A percentile compares a stretch with the other conserved stretches of the same genome.
These are phyloP conservation scores for Lytechinus pictus DNA, from an alignment of 35 echinoderm and acorn worm genomes.

Conservation along the genomic window DNA sequence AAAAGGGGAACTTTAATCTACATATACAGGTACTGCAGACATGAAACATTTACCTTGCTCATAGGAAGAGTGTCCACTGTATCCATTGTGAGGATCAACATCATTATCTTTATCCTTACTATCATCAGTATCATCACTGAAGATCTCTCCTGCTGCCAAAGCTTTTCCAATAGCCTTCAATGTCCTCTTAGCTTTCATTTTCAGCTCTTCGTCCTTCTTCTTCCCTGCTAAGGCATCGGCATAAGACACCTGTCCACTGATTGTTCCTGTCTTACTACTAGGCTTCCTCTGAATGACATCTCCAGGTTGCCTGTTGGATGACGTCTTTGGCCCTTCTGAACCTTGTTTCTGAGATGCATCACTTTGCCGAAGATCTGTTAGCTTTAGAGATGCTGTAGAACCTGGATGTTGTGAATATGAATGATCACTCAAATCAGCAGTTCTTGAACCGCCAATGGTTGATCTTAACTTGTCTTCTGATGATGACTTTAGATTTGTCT, in stretches of 20 bases:
- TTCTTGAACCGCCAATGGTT: background rate
- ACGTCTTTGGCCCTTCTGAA: background rate
- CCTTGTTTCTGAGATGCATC: background rate
- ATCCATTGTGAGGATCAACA: background rate
- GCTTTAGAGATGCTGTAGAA: background rate
- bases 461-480: background rate
- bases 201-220: conserved; percentile 18
- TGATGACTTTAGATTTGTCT: background rate
- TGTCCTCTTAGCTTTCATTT: conserved; percentile 7
- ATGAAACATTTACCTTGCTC: background rate
- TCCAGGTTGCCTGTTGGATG: background rate
- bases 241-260: background rate
- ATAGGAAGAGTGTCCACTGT: background rate
- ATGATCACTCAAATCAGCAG: background rate
- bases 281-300: background rate
- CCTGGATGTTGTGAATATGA: background rate
- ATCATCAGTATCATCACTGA: background rate
- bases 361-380: background rate
- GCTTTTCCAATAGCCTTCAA: conserved; percentile 15
- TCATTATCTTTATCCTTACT: background rate
- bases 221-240: background rate
- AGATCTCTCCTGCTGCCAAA: background rate
- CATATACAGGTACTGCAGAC: background rate
- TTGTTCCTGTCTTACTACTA: background rate
- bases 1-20: too few relatives aligned